Percentiles rank a stretch among this genome's conserved stretches.
Conservation (phyloP, 1,140 invertebrate genomes). For the Scaptomyza pallida region DNA sequence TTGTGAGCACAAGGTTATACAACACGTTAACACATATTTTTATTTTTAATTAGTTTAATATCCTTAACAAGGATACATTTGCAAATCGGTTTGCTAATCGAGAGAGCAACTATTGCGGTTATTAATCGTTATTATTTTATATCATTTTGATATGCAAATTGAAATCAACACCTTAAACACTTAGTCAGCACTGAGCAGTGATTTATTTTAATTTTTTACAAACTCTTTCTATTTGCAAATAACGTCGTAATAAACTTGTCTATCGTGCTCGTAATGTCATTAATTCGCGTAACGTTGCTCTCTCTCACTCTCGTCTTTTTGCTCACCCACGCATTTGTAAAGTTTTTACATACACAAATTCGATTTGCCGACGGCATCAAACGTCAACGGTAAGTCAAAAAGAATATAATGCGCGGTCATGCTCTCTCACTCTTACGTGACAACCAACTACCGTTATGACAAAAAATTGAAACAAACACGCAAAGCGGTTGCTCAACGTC, state of each 20-base stretch:
- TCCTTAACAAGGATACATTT: too few species aligned
- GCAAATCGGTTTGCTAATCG: too few species aligned
- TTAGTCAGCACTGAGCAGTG: too few species aligned
- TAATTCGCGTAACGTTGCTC: conserved; percentile 30
- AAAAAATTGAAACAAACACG: conserved; percentile 32
- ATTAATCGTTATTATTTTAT: neutral
- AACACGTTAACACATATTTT: too few species aligned
- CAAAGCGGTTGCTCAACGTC: conserved; percentile 44
- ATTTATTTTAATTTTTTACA: too few species aligned
- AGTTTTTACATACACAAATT: neutral
- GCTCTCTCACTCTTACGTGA: conserved; percentile 61
- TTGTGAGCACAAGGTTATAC: neutral
- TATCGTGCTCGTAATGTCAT: conserved; percentile 4
- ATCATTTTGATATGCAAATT: neutral
- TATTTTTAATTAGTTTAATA: too few species aligned
- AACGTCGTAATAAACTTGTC: neutral
- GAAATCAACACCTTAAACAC: too few species aligned
- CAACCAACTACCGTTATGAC: conserved; percentile 58
- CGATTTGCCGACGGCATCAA: conserved; percentile 40
- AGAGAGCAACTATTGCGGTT: neutral
- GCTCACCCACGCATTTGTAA: conserved; percentile 33
- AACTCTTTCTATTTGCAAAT: too few species aligned
- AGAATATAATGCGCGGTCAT: conserved; percentile 57
- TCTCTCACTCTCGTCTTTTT: conserved; percentile 20
- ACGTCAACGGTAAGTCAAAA: conserved; percentile 46